Conservation (phyloP, 2,113 vertebrate species). For the Collichthys lucidus region DNA sequence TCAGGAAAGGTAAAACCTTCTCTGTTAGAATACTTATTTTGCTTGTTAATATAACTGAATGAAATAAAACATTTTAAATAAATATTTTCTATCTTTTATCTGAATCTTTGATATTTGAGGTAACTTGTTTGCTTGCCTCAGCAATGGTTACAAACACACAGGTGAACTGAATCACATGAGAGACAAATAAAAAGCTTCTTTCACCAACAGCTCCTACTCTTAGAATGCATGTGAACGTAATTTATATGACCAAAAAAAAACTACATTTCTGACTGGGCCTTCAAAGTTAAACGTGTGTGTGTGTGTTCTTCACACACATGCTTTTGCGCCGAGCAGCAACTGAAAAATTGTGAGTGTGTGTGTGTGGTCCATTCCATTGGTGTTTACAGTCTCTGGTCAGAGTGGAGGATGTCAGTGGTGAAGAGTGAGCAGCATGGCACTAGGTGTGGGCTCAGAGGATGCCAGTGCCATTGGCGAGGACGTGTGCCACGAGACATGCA, state of each 20-base stretch:
- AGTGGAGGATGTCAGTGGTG: conserved; percentile 66
- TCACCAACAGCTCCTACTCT: neutral
- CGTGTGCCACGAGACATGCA: conserved; percentile 44
- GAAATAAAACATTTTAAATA: neutral
- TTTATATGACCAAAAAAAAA: neutral
- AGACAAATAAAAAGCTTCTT: neutral
- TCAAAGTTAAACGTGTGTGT: neutral
- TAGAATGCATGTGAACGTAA: neutral
- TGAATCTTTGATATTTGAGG: no score
- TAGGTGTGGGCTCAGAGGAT: conserved; percentile 56
- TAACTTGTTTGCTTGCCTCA: neutral
- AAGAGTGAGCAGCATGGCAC: conserved; percentile 50
- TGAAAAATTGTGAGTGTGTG: conserved; percentile 54
- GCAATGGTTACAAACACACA: neutral
- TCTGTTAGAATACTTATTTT: neutral
- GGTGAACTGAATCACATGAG: neutral
- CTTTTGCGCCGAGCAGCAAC: conserved; percentile 16
- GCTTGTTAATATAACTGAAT: no score
- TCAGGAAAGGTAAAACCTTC: no score
- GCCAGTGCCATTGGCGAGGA: conserved; percentile 51
- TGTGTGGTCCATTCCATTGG: conserved; percentile 69
- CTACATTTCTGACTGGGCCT: neutral
- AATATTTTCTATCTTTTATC: neutral
- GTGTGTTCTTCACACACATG: conserved; percentile 6
- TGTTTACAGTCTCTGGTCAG: conserved; percentile 69